phyloP scores from a whole-genome alignment of 2,113 vertebrate species.

The Prietella phreatophila region DNA sequence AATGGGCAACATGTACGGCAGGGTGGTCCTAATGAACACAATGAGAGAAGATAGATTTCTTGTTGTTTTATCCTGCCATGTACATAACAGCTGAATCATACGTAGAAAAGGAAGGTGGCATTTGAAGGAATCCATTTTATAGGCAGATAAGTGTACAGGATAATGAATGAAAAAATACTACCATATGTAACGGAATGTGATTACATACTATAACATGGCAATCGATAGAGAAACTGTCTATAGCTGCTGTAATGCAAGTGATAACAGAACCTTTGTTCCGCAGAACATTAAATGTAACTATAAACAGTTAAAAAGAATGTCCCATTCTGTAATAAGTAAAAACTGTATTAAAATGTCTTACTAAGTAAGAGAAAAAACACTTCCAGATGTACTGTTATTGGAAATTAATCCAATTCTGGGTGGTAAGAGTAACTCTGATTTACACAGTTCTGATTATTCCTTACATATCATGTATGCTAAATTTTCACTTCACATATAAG shows the following conservation, averaged over 20 bases:
- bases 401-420: background rate
- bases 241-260: background rate
- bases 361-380: background rate
- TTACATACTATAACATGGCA: background rate
- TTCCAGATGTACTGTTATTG: background rate
- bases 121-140: background rate
- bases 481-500: background rate
- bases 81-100: background rate
- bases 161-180: background rate
- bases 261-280: background rate
- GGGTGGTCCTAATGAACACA: background rate
- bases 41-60: background rate
- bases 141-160: background rate
- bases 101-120: background rate
- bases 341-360: background rate
- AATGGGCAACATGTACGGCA: conserved; percentile 3
- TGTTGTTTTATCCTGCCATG: background rate
- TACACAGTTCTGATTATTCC: no score
- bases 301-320: background rate
- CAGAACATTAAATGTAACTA: background rate
- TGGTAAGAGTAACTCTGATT: no score
- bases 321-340: background rate
- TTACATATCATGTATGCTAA: background rate
- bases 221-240: background rate
- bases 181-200: background rate